Evolutionary conservation across 2,113 vertebrate genomes (phyloP), one percentile per base, ranked within the genome.

Genomic region (Glaucidium brasilianum): DNA sequence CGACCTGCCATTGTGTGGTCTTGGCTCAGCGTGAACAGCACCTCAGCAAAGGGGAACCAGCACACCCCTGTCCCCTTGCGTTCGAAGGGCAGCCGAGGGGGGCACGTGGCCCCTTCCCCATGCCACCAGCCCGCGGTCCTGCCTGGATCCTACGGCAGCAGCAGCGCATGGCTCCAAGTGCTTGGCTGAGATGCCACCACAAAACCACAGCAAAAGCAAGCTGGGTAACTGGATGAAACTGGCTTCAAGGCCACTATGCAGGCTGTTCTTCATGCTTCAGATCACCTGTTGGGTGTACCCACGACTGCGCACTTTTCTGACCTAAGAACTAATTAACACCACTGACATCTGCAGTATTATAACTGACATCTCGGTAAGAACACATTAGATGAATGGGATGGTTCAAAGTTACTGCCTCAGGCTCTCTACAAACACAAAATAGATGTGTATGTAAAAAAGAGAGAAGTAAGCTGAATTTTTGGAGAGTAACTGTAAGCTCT

Each of bases 81-180:
- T 11, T 34, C 34, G 13, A 17, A 64, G 49, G 63, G 52, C 56
- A 55, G 32, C 74, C 17, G 35, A 59, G 52, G 2, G 26, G 19
- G 15, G 59, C 16, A 12, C 9, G 0, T 5, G 32, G 15, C 68
- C 29, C 17, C 62, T 41, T 18, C 34, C 19, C 18, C 3, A 1
- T 4, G 34, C 29, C 1, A 2, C 58, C 88, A 56, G 35, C 62
- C n/a, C 58, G 10, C 1, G 1, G 30, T 5, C 35, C 84, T 53
- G 84, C 68, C 43, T 0, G 0, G 20, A 3, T 9, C 21, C 55
- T 8, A 1, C 0, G 7, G 53, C 0, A 3, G 53, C 37, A 10
- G 72, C n/a, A 9, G 77, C 45, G 3, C 21, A 0, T 0, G 39
- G 60, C 71, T 26, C 47, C 3, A 6, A 64, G 34, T 3, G 56